Evolutionary conservation across 2,113 vertebrate species (phyloP), one percentile per base, ranked within the genome.

Genomic region (Montifringilla adamsi): DNA sequence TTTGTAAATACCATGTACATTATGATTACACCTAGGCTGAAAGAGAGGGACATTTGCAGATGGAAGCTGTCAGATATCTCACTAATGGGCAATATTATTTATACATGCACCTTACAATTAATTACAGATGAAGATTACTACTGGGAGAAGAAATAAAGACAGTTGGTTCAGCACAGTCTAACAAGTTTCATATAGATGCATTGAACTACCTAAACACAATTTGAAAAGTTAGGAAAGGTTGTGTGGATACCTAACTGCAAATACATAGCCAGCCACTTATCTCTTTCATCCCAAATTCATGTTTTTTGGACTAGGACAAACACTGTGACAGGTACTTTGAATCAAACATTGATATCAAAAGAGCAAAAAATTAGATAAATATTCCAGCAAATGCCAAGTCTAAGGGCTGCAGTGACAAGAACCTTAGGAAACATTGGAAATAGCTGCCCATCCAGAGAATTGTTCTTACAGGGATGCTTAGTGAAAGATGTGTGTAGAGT

Each of bases 1-100:
- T 91, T 97, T 94, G 84, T 90, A 95, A 93, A 76, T 80, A 70
- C 43, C 59, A 49, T 35, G 10, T n/a, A 49, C 35, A 82, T 92
- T 49, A 75, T 75, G 50, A 76, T 82, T 43, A 52, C 35, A 14
- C 85, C 33, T 89, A 82, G 22, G 66, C 52, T 90, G 28, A 50
- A 41, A 80, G 49, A 60, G n/a, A 63, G 55, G 60, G 15, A 24
- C 46, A 88, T 87, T 90, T 92, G 78, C 67, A 94, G 58, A 49
- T 31, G 81, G 70, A 93, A 33, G 22, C 52, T 89, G 31, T 60
- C 85, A 85, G 41, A 26, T 90, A 50, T 28, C 20, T 85, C 92
- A 81, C 67, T 85, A 92, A 77, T 60, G 82, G 56, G 33, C 37
- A 46, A 26, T 22, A 59, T 70, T 91, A 17, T 81, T 60, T 46